A percentile compares a stretch with the other conserved stretches of the same genome.
These are phyloP conservation scores for Pterocles gutturalis DNA, from an alignment of 2,113 vertebrate species.

Conservation along the genomic window DNA sequence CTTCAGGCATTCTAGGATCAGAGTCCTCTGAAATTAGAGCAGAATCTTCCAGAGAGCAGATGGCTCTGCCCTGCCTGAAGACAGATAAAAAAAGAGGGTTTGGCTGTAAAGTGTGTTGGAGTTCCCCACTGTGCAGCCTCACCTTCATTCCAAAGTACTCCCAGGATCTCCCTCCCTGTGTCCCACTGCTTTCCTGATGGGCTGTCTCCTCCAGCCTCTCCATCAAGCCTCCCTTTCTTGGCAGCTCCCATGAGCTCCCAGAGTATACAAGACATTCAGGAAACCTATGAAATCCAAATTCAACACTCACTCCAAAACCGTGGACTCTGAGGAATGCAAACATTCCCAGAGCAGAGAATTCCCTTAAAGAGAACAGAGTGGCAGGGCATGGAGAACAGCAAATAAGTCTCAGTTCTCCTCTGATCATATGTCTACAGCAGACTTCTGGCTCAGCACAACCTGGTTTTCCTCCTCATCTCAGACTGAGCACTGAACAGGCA, in stretches of 20 bases:
- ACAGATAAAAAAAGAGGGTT: background rate
- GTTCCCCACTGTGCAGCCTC: background rate
- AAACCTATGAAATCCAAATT: slow-evolving; percentile 54
- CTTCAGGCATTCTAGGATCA: background rate
- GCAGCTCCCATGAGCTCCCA: slow-evolving; percentile 1
- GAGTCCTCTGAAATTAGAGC: background rate
- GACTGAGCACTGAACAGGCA: background rate
- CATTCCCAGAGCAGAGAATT: slow-evolving; percentile 9
- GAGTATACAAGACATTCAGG: background rate
- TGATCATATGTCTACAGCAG: background rate
- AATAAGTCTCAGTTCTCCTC: background rate
- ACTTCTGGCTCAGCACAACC: background rate
- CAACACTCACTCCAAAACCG: background rate
- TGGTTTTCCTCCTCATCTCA: background rate
- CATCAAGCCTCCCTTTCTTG: slow-evolving; percentile 2
- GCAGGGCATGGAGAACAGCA: background rate
- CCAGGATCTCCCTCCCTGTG: background rate
- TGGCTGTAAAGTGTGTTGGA: background rate
- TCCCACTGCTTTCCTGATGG: background rate
- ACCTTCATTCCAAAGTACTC: background rate
- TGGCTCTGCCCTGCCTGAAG: background rate
- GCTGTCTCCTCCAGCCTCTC: background rate
- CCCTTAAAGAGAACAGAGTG: slow-evolving; percentile 12
- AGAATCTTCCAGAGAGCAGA: background rate
- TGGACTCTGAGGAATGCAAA: slow-evolving; percentile 24